Conservation (phyloP, 2,797 vertebrate genomes). For the Acestrorhynchus altus region DNA sequence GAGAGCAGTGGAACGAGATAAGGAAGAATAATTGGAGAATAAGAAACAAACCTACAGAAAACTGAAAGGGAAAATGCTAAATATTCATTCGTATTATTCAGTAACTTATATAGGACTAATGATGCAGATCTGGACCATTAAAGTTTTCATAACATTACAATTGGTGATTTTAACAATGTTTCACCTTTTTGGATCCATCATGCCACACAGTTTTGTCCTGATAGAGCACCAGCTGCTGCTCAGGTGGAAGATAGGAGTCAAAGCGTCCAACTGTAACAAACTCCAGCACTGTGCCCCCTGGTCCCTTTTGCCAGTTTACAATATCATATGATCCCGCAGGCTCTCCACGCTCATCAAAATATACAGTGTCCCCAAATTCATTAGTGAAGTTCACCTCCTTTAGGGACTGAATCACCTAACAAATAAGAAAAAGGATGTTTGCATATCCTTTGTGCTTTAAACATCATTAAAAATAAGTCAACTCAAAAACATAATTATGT, state of each 20-base stretch:
- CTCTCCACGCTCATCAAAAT: constrained; percentile 65
- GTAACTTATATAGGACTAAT: too few relatives aligned
- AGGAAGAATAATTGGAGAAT: not conserved
- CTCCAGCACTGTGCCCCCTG: constrained; percentile 31
- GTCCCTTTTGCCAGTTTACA: constrained; percentile 65
- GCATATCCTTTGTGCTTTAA: too few relatives aligned
- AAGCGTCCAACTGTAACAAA: constrained; percentile 64
- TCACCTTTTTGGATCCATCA: constrained; percentile 50
- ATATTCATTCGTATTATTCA: too few relatives aligned
- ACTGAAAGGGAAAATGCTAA: not conserved
- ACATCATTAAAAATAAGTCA: too few relatives aligned
- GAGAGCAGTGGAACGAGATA: not conserved
- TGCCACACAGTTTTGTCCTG: constrained; percentile 63
- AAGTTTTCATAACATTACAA: too few relatives aligned
- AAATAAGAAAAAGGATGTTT: not conserved
- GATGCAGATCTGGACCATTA: too few relatives aligned
- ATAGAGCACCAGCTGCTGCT: constrained; percentile 55
- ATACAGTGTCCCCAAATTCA: constrained; percentile 58
- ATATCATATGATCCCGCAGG: constrained; percentile 64
- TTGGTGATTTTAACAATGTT: not conserved
- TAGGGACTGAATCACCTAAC: constrained; percentile 63
- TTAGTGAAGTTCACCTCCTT: constrained; percentile 63
- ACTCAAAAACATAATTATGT: too few relatives aligned
- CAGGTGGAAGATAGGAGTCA: constrained; percentile 57
- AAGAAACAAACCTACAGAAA: too few relatives aligned